Evolutionary conservation across 1,140 invertebrate species (phyloP).

Genomic region (Tetramorium simillimum): DNA sequence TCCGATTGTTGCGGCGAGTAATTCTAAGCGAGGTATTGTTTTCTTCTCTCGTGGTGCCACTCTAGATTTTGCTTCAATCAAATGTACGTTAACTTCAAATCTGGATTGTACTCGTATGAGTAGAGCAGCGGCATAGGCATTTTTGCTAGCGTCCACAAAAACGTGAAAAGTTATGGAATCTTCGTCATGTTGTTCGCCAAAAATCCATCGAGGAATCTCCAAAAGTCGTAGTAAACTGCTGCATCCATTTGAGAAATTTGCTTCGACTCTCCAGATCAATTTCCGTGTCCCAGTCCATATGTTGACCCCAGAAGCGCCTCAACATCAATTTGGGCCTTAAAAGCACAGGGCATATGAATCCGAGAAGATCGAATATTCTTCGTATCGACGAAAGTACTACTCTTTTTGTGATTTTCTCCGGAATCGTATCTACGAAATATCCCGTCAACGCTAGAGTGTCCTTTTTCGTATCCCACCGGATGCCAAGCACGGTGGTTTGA

Average conservation of each 20-base stretch:
- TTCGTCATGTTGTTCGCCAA: background rate
- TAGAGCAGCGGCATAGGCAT: background rate
- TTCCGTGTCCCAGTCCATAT: background rate
- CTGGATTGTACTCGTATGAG: background rate
- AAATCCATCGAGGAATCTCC: background rate
- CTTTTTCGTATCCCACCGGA: too few relatives aligned
- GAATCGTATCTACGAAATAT: too few relatives aligned
- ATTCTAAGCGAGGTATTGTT: background rate
- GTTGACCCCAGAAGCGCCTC: too few relatives aligned
- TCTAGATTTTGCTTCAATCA: background rate
- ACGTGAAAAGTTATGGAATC: background rate
- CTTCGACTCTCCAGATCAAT: background rate
- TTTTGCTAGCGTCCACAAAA: background rate
- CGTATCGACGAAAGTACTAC: too few relatives aligned
- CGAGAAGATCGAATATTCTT: too few relatives aligned
- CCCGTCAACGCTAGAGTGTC: too few relatives aligned
- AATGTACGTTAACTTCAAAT: background rate
- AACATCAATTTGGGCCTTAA: too few relatives aligned
- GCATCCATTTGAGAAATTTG: background rate
- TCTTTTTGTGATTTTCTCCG: too few relatives aligned
- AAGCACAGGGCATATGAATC: too few relatives aligned
- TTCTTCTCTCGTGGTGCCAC: background rate
- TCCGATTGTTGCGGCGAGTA: background rate
- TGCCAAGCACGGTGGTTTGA: too few relatives aligned
- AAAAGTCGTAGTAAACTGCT: background rate